Percentiles rank a stretch among this genome's conserved stretches.
Conservation (phyloP, 2,797 vertebrate species). For the Myiotriccus ornatus region DNA sequence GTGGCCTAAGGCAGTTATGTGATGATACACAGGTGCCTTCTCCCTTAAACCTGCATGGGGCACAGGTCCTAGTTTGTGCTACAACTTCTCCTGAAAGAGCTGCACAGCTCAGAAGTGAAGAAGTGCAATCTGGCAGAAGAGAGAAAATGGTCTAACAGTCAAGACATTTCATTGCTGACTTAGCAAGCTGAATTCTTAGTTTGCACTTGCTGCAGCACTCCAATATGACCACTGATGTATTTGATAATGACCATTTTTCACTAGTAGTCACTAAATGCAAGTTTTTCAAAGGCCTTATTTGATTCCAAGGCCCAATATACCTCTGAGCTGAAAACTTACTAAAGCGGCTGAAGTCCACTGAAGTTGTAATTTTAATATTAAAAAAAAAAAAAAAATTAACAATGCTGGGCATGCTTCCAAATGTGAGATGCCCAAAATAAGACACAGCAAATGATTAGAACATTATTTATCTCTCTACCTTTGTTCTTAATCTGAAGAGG, state of each 20-base stretch:
- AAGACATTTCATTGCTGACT: background rate
- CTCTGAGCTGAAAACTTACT: background rate
- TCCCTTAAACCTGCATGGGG: background rate
- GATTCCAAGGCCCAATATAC: background rate
- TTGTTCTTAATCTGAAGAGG: slow-evolving; percentile 18
- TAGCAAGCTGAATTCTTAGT: background rate
- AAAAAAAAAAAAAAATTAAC: background rate
- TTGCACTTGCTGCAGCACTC: background rate
- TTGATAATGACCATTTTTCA: background rate
- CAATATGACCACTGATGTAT: background rate
- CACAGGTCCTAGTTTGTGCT: background rate
- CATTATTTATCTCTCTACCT: background rate
- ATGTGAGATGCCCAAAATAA: background rate
- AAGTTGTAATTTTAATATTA: slow-evolving; percentile 2
- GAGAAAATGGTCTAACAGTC: background rate
- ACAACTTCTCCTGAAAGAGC: background rate
- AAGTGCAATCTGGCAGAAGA: background rate
- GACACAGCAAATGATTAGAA: background rate
- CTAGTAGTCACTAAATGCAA: background rate
- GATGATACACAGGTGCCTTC: background rate
- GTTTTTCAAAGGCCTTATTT: background rate
- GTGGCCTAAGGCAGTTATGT: background rate
- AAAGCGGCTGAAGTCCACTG: background rate
- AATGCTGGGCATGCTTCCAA: slow-evolving; percentile 11
- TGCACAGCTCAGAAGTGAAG: background rate